Base-by-base conservation (phyloP, 2,113 vertebrate species). In the Pseudorasbora parva region DNA sequence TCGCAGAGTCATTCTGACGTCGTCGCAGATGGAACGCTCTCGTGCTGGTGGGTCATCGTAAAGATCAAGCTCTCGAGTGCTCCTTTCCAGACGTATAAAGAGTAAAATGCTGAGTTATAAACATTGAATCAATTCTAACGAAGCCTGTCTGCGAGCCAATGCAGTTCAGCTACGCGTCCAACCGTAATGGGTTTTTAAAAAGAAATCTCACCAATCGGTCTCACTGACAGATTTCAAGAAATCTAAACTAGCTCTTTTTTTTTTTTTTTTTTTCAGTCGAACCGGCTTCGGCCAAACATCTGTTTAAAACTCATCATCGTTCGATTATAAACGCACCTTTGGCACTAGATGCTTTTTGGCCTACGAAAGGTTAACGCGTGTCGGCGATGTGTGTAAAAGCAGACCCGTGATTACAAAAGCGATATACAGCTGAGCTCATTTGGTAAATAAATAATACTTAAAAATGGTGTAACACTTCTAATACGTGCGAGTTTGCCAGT, bases 391-490 rank as follows among this genome's bases (percentile, higher is more conserved):
- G 68, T 5, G 30, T 43, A 57, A 57, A 77, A 76, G 17, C 17
- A 75, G 47, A 56, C 49, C 49, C 4, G 69, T 25, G 56, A 30
- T 51, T 74, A 8, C 15, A 4, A 17, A 11, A 21, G 19, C 6
- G 12, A 64, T 33, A 79, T 66, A 49, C 78, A 79, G 37, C 56
- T n/a, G 8, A 78, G 12, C 56, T 64, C 23, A 12, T 79, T 21
- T 66, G 12, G 23, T 33, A 66, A 79, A 79, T 60, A 60, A 78
- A 78, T 78, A 78, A 78, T 79, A 49, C 41, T 49, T 79, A 14
- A 64, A 78, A 78, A 78, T 19, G n/a, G 37, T 78, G 30, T 77
- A 77, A 77, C 51, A 77, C 51, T 72, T 25, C 15, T 8, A 60
- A 66, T 21, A 49, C 21, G 21, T 23, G 54, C 12, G 21, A 41